Conservation (phyloP, 92 coral and sea anemone species). For the Bergia puertoricense region DNA sequence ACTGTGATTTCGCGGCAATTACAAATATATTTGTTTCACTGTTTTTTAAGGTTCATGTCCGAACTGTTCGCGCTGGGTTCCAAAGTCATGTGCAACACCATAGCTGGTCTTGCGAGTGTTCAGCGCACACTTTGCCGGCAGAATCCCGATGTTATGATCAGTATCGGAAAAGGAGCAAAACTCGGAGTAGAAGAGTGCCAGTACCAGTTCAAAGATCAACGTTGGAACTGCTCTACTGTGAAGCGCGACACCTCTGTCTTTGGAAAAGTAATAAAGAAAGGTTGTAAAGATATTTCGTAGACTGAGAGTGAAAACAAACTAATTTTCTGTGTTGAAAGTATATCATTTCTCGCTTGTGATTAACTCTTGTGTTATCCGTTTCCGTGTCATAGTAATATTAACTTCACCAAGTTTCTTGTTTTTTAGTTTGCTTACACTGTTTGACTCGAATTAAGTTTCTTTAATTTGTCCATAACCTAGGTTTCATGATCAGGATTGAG, state of each 20-base stretch:
- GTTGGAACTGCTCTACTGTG: not conserved
- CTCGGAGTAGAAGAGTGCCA: conserved; percentile 70
- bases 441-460: not conserved
- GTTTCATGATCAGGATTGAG: not conserved
- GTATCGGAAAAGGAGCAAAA: no score
- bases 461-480: not conserved
- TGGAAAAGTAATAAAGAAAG: conserved; percentile 92
- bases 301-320: no score
- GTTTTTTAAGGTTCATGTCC: not conserved
- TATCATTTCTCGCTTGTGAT: not conserved
- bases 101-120: no score
- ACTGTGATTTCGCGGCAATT: conserved; percentile 13
- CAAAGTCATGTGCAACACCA: no score
- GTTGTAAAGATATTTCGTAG: conserved; percentile 32
- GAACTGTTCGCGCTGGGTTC: no score
- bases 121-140: no score
- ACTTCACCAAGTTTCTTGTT: conserved; percentile 35
- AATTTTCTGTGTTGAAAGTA: not conserved
- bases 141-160: no score
- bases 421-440: conserved; percentile 6
- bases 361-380: not conserved
- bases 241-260: conserved; percentile 88
- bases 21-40: not conserved
- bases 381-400: conserved; percentile 9
- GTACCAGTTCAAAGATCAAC: conserved; percentile 39